These are phyloP conservation scores for Parasteatoda tepidariorum DNA, from an alignment of 1,140 invertebrate genomes.

Conservation along the genomic window DNA sequence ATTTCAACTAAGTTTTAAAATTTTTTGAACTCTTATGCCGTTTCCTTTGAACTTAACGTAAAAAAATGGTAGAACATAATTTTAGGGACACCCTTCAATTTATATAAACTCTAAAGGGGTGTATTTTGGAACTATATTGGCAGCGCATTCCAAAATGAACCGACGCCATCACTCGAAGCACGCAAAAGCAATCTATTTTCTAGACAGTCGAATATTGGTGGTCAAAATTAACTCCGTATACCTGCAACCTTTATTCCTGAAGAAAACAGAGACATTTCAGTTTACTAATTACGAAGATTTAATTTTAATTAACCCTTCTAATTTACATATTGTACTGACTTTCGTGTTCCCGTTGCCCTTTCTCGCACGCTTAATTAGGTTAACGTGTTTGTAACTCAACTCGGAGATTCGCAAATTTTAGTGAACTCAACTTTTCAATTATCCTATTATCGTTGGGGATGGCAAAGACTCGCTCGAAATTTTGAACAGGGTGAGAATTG, in stretches of 20 bases:
- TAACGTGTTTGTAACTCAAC: slow-evolving; percentile 26
- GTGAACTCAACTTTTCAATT: slow-evolving; percentile 29
- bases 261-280: not conserved
- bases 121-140: too few relatives aligned
- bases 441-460: slow-evolving; percentile 32
- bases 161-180: not conserved
- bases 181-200: not conserved
- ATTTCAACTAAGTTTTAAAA: too few relatives aligned
- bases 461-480: too few relatives aligned
- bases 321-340: slow-evolving; percentile 50
- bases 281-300: slow-evolving; percentile 49
- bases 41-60: too few relatives aligned
- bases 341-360: slow-evolving; percentile 4
- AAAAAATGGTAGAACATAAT: too few relatives aligned
- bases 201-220: not conserved
- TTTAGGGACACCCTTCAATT: too few relatives aligned
- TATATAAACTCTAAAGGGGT: too few relatives aligned
- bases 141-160: too few relatives aligned
- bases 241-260: not conserved
- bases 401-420: not conserved
- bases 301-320: slow-evolving; percentile 48
- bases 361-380: slow-evolving; percentile 20
- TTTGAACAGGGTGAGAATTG: too few relatives aligned
- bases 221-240: not conserved
- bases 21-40: too few relatives aligned